phyloP scores from a whole-genome alignment of 2,888 invertebrate species.

The Thymelicus lineola region DNA sequence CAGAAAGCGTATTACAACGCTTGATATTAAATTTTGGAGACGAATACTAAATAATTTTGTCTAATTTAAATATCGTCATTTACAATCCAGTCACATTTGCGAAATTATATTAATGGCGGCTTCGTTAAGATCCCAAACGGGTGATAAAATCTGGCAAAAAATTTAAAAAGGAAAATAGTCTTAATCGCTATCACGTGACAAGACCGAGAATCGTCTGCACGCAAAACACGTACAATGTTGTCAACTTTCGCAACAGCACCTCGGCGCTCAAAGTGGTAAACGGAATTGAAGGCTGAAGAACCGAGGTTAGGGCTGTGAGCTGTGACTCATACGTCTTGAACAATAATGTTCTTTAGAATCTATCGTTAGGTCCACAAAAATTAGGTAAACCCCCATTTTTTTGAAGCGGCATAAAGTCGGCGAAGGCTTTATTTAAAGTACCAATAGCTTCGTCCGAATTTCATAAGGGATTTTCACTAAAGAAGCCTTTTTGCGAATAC shows the following conservation, averaged over 20 bases:
- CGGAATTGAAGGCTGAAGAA: constrained; percentile 74
- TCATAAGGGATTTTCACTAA: too few relatives aligned
- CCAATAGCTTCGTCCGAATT: too few relatives aligned
- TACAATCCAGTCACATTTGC: constrained; percentile 14
- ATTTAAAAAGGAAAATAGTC: constrained; percentile 64
- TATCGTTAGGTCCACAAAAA: too few relatives aligned
- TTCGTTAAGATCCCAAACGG: constrained; percentile 42
- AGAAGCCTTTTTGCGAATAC: too few relatives aligned
- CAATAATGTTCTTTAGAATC: too few relatives aligned
- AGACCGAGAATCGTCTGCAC: constrained; percentile 69
- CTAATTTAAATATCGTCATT: not conserved
- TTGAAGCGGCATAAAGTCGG: too few relatives aligned
- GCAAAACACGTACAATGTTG: constrained; percentile 75
- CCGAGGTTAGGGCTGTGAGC: constrained; percentile 43
- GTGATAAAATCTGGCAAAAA: constrained; percentile 50
- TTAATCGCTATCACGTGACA: constrained; percentile 64
- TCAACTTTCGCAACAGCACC: constrained; percentile 83
- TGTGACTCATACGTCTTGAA: not conserved
- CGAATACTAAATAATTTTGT: not conserved
- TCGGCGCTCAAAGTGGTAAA: constrained; percentile 71
- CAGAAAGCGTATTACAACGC: too few relatives aligned
- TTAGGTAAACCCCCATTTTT: too few relatives aligned
- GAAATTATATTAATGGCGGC: constrained; percentile 23
- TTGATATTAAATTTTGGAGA: not conserved
- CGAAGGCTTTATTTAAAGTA: too few relatives aligned